Evolutionary conservation across 2,113 vertebrate species (phyloP).

Genomic region (Sylvicapra grimmia): DNA sequence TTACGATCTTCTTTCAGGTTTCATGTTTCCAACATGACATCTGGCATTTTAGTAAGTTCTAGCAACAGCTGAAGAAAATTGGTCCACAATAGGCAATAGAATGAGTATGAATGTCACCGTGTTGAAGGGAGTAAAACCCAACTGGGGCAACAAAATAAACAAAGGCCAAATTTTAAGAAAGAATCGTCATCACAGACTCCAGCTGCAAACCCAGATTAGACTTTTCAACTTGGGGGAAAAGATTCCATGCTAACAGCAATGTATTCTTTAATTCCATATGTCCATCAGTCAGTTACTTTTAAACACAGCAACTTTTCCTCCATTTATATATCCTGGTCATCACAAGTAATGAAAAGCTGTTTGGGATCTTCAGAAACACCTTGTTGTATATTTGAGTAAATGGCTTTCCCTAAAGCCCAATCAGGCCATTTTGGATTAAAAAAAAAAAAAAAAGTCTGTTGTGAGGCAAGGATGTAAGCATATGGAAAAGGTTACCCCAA

Average conservation of each 20-base stretch:
- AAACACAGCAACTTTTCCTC: slow-evolving; percentile 38
- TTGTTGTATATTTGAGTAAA: slow-evolving; percentile 45
- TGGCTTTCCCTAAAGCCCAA: slow-evolving; percentile 57
- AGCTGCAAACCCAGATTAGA: neutral
- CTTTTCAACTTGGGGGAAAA: neutral
- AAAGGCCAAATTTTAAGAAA: neutral
- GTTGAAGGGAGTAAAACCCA: neutral
- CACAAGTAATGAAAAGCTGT: slow-evolving; percentile 57
- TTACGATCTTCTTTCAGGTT: slow-evolving; percentile 59
- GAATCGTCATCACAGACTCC: slow-evolving; percentile 1
- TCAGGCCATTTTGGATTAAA: slow-evolving; percentile 17
- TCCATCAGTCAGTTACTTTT: slow-evolving; percentile 33
- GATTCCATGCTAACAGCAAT: neutral
- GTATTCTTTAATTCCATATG: slow-evolving; percentile 30
- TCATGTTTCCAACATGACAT: slow-evolving; percentile 64
- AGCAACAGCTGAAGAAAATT: slow-evolving; percentile 64
- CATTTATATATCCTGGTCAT: slow-evolving; percentile 26
- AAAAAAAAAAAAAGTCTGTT: neutral
- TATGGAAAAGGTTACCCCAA: slow-evolving; percentile 66
- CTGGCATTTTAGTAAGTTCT: slow-evolving; percentile 68
- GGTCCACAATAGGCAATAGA: slow-evolving; percentile 50
- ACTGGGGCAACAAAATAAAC: neutral
- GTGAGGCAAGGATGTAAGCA: slow-evolving; percentile 60
- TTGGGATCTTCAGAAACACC: slow-evolving; percentile 46
- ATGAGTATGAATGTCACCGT: slow-evolving; percentile 48